A percentile compares a stretch with the other conserved stretches of the same genome.
Conservation (phyloP, 2,797 vertebrate species). For the Karalla daura region DNA sequence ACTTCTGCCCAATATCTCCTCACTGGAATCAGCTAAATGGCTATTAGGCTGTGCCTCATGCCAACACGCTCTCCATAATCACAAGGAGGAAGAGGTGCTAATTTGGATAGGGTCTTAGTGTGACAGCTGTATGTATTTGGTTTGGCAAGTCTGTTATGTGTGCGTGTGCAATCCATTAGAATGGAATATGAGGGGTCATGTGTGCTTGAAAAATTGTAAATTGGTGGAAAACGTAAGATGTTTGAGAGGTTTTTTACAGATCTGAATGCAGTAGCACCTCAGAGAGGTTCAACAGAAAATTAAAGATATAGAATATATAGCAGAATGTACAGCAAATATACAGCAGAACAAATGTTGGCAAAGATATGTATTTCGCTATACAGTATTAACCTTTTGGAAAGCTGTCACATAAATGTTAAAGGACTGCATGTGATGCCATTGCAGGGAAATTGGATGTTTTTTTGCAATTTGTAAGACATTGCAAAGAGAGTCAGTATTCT, state of each 20-base stretch:
- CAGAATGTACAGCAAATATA: too few species aligned
- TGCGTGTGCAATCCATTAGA: slow-evolving; percentile 53
- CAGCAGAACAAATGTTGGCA: too few species aligned
- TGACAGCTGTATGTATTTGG: slow-evolving; percentile 80
- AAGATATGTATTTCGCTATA: too few species aligned
- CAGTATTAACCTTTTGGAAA: too few species aligned
- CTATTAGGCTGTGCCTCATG: slow-evolving; percentile 79
- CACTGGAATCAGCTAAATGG: slow-evolving; percentile 84
- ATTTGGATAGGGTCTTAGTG: slow-evolving; percentile 76
- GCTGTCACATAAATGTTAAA: too few species aligned
- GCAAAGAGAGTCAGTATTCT: too few species aligned
- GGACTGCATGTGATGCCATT: too few species aligned
- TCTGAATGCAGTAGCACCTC: background rate
- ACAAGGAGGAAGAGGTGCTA: slow-evolving; percentile 79
- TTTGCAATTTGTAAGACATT: too few species aligned
- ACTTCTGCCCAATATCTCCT: slow-evolving; percentile 84
- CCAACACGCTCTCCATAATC: slow-evolving; percentile 80
- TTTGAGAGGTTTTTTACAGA: slow-evolving; percentile 23
- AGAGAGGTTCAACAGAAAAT: too few species aligned
- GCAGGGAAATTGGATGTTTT: too few species aligned
- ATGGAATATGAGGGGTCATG: slow-evolving; percentile 51
- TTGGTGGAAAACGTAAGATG: slow-evolving; percentile 32
- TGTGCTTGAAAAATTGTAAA: slow-evolving; percentile 43
- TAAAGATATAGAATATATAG: too few species aligned
- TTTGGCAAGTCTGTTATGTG: slow-evolving; percentile 56